Evolutionary conservation across 2,113 vertebrate genomes (phyloP).

Genomic region (Oncorhynchus mykiss): DNA sequence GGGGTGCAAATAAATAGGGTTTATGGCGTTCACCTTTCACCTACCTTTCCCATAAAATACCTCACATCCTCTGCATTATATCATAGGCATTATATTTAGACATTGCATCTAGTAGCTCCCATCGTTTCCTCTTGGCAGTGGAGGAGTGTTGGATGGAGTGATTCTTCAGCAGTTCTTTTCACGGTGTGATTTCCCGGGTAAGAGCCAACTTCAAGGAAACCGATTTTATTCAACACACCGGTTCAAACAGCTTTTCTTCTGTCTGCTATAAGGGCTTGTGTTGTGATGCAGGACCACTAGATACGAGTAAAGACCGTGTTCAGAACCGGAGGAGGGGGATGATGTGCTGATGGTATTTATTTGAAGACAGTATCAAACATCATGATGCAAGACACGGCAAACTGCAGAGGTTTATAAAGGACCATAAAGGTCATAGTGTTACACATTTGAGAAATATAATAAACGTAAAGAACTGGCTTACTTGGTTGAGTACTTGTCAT

Average conservation of each 20-base stretch:
- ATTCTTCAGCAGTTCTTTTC: not conserved
- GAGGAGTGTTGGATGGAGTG: too few relatives aligned
- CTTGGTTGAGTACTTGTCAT: too few relatives aligned
- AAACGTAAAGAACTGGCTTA: not conserved
- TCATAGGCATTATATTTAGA: too few relatives aligned
- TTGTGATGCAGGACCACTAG: not conserved
- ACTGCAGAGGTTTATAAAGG: not conserved
- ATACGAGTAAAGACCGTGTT: not conserved
- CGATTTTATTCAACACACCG: not conserved
- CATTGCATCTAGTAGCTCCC: too few relatives aligned
- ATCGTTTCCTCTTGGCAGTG: too few relatives aligned
- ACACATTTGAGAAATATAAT: not conserved
- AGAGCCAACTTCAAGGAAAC: not conserved
- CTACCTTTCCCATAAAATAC: too few relatives aligned
- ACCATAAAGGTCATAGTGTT: not conserved
- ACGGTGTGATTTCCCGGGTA: too few relatives aligned
- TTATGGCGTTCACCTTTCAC: too few relatives aligned
- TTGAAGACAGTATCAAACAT: slow-evolving; percentile 5
- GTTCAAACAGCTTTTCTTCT: not conserved
- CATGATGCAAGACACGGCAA: not conserved
- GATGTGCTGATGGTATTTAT: slow-evolving; percentile 28
- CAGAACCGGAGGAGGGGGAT: not conserved
- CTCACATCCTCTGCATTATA: too few relatives aligned
- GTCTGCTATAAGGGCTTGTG: not conserved
- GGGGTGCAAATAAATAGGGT: too few relatives aligned